A percentile compares a stretch with the other conserved stretches of the same genome.
phyloP scores from a whole-genome alignment of 1,140 invertebrate species.

The Philopotamus ludificatus region DNA sequence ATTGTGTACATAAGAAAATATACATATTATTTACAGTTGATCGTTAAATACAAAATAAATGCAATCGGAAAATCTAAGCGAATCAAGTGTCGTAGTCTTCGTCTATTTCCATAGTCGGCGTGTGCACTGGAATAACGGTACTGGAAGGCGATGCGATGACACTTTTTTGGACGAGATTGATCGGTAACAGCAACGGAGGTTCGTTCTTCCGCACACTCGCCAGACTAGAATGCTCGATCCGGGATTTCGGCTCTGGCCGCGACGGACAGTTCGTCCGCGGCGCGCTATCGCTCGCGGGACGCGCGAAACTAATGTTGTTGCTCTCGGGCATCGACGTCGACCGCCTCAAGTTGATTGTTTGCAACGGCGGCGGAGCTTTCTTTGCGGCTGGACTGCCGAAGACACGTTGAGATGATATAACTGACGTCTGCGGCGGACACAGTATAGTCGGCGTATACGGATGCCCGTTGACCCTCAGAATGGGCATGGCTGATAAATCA shows the following conservation, averaged over 20 bases:
- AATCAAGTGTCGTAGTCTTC: constrained; percentile 42
- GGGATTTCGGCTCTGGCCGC: not conserved
- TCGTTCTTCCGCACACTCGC: constrained; percentile 18
- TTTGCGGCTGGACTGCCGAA: not conserved
- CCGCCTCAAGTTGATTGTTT: constrained; percentile 22
- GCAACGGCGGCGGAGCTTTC: constrained; percentile 27
- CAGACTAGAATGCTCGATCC: not conserved
- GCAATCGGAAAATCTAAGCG: not conserved
- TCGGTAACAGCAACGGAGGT: constrained; percentile 35
- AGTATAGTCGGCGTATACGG: constrained; percentile 30
- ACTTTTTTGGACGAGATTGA: constrained; percentile 6
- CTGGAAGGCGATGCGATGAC: not conserved
- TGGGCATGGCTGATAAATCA: constrained; percentile 9
- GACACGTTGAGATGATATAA: not conserved
- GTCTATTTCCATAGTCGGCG: constrained; percentile 26
- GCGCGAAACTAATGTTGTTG: not conserved
- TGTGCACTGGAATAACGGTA: not conserved
- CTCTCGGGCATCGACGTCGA: constrained; percentile 7
- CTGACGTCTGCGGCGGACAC: constrained; percentile 25
- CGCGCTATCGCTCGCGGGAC: not conserved
- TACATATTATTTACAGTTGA: constrained; percentile 11
- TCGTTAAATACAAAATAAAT: constrained; percentile 18
- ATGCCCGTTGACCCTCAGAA: constrained; percentile 5
- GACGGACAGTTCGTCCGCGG: not conserved
- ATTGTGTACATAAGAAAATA: constrained; percentile 4